A percentile compares a stretch with the other conserved stretches of the same genome.
Conservation (phyloP, 2,113 vertebrate genomes). For the Ifrita kowaldi region DNA sequence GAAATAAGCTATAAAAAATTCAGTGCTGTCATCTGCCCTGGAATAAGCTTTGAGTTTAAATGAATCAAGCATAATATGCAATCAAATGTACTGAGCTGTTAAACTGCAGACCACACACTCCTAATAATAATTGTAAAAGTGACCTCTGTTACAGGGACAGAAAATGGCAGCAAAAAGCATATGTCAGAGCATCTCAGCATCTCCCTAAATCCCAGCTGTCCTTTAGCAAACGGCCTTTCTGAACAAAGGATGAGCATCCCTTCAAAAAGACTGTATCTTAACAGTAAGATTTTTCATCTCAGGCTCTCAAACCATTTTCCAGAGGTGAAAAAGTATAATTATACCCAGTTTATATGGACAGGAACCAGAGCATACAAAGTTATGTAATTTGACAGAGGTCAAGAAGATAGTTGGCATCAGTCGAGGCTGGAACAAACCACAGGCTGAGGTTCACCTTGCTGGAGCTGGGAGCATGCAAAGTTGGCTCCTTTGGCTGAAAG, state of each 20-base stretch:
- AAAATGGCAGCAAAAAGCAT: background rate
- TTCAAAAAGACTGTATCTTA: background rate
- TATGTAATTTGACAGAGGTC: background rate
- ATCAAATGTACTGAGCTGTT: slow-evolving; percentile 17
- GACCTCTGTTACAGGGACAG: background rate
- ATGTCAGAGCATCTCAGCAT: background rate
- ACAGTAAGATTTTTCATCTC: background rate
- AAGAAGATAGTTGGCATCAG: background rate
- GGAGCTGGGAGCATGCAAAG: background rate
- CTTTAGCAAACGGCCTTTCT: background rate
- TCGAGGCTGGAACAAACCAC: background rate
- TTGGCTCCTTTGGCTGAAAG: background rate
- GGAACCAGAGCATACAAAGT: background rate
- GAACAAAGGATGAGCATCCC: background rate
- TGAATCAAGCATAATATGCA: background rate
- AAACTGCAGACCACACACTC: background rate
- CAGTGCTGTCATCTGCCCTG: background rate
- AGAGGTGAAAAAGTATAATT: background rate
- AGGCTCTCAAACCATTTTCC: background rate
- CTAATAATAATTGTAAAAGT: slow-evolving; percentile 17
- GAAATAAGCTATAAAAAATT: slow-evolving; percentile 45
- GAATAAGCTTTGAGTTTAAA: slow-evolving; percentile 7
- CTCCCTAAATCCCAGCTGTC: background rate
- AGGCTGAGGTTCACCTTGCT: background rate
- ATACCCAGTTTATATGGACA: background rate